Conservation (phyloP, 2,888 invertebrate genomes). For the Drosophila nr. perissopoda region DNA sequence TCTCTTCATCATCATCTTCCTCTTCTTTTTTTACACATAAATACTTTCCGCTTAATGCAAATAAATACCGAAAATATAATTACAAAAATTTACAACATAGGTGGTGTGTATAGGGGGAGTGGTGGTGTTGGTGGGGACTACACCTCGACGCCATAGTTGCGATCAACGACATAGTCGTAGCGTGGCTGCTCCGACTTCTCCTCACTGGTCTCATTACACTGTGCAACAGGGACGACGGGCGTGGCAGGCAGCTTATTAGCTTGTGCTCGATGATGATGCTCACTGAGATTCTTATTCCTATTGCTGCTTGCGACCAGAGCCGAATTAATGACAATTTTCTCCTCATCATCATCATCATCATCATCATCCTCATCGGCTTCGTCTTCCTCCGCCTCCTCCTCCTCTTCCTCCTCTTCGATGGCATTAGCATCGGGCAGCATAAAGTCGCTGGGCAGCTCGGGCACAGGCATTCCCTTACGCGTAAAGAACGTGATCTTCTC, state of each 20-base stretch:
- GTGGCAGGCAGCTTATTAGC: conserved; percentile 59
- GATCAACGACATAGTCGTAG: conserved; percentile 93
- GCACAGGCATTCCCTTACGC: conserved; percentile 90
- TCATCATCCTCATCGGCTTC: conserved; percentile 74
- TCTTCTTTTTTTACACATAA: conserved; percentile 69
- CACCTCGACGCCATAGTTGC: conserved; percentile 94
- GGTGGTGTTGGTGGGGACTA: conserved; percentile 77
- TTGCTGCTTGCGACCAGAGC: conserved; percentile 84
- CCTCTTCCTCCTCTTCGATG: conserved; percentile 83
- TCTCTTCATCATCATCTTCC: conserved; percentile 23
- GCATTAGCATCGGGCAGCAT: conserved; percentile 85
- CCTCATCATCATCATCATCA: conserved; percentile 73
- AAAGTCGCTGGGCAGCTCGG: conserved; percentile 89
- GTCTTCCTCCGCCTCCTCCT: conserved; percentile 73
- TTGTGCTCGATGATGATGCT: conserved; percentile 72
- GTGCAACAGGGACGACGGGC: conserved; percentile 19
- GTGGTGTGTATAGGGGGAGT: conserved; percentile 36
- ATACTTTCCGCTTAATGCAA: conserved; percentile 72
- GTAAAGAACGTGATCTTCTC: conserved; percentile 99
- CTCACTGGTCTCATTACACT: conserved; percentile 19
- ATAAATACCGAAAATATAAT: conserved; percentile 78
- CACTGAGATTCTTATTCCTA: conserved; percentile 84
- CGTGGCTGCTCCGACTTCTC: conserved; percentile 82
- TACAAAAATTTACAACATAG: conserved; percentile 76
- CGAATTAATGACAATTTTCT: conserved; percentile 82